A percentile compares a stretch with the other conserved stretches of the same genome.
phyloP scores from a whole-genome alignment of 2,888 invertebrate genomes.

The Troides helena region DNA sequence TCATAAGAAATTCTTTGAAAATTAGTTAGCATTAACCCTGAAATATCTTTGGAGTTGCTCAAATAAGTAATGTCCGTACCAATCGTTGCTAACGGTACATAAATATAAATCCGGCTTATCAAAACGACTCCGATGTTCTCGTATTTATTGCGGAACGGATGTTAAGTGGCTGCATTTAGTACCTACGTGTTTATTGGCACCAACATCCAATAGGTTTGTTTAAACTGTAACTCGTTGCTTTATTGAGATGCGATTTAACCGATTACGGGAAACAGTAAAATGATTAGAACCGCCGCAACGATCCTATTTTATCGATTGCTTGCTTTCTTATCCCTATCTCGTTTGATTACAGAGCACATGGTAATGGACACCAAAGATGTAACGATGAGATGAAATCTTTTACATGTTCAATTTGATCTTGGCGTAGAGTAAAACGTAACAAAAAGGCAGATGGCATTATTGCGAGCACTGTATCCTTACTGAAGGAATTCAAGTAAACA shows the following conservation, averaged over 20 bases:
- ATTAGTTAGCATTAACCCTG: not conserved
- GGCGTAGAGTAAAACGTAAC: too few relatives aligned
- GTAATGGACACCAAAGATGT: too few relatives aligned
- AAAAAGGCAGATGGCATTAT: too few relatives aligned
- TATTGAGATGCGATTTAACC: too few relatives aligned
- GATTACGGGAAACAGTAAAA: not conserved
- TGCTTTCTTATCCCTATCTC: too few relatives aligned
- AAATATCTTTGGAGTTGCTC: not conserved
- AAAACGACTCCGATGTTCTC: conserved; percentile 33
- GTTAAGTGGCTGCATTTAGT: conserved; percentile 26
- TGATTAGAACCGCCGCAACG: too few relatives aligned
- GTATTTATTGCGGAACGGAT: conserved; percentile 34
- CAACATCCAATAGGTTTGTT: not conserved
- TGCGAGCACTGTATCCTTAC: too few relatives aligned
- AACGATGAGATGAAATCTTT: too few relatives aligned
- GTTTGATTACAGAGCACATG: too few relatives aligned
- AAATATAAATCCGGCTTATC: conserved; percentile 34
- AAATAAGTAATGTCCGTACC: conserved; percentile 31
- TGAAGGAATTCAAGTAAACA: not conserved
- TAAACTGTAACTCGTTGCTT: not conserved
- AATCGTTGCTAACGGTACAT: conserved; percentile 37
- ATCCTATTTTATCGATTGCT: too few relatives aligned
- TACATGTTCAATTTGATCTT: too few relatives aligned
- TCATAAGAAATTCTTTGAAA: not conserved
- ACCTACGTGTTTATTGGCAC: conserved; percentile 5